A percentile compares a stretch with the other conserved stretches of the same genome.
phyloP scores from a whole-genome alignment of 2,797 vertebrate genomes.

The Tragelaphus oryx region DNA sequence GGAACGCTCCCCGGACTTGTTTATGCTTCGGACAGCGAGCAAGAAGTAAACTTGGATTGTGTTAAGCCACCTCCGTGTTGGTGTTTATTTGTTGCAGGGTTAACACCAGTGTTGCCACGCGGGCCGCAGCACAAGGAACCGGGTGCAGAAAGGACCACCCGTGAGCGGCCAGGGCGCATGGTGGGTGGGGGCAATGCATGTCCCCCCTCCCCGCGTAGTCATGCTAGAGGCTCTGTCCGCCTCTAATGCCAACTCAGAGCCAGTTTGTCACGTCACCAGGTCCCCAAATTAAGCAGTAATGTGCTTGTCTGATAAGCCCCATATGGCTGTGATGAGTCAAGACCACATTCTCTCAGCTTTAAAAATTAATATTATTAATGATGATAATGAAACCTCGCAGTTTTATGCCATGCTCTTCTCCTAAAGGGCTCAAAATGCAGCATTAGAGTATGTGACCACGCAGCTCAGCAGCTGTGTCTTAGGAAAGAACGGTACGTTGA shows the following conservation, averaged over 20 bases:
- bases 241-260: background rate
- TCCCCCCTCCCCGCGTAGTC: background rate
- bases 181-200: background rate
- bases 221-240: background rate
- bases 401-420: constrained; percentile 39
- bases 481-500: background rate
- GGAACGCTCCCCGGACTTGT: background rate
- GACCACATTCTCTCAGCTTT: constrained; percentile 50
- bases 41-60: background rate
- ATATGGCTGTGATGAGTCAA: constrained; percentile 63
- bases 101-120: background rate
- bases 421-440: constrained; percentile 27
- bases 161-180: background rate
- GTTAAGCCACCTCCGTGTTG: background rate
- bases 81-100: background rate
- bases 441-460: background rate
- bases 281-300: constrained; percentile 47
- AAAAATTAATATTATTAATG: constrained; percentile 64
- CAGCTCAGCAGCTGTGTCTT: background rate
- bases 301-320: constrained; percentile 53
- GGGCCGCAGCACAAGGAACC: background rate
- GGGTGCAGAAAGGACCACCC: background rate
- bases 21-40: background rate
- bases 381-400: constrained; percentile 10
- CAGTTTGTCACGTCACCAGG: background rate